Evolutionary conservation across 2,888 invertebrate species (phyloP), one percentile per base, ranked within the genome.

Genomic region (Volucella bombylans): DNA sequence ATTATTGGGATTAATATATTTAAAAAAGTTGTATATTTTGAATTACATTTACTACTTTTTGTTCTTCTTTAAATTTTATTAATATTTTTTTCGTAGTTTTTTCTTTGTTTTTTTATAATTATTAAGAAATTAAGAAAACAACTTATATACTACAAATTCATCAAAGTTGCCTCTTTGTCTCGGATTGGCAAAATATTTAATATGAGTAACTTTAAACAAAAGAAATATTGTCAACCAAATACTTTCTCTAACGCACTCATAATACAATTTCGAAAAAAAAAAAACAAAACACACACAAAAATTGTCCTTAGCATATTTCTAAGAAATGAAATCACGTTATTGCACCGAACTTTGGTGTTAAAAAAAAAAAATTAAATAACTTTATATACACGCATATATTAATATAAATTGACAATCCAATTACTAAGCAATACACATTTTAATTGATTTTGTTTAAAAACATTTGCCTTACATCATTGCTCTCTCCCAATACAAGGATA

Each of bases 381-480:
- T 64, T 57, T 80, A 64, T 72, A 85, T 76, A 80, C 61, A 83
- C 68, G 76, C 68, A 61, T 54, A 69, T 74, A 79, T 79, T 81
- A 71, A 77, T 81, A 85, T 85, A 81, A 81, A 85, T 85, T 81
- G 85, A 85, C 85, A 85, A 85, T 85, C 85, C 85, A 85, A 85
- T 67, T 85, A 76, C 76, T 80, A 85, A 85, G 85, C 85, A 85
- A 85, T 85, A 85, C 72, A 82, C 62, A 52, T 68, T 57, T 68
- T 54, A 45, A 18, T 71, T 74, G 55, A n/a, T 12, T 77, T n/a
- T 52, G 50, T 15, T 64, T 55, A 14, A 54, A 41, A 8, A 64
- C 67, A 61, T 71, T 59, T 64, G 54, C 69, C 64, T 79, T 62
- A 67, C 39, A 50, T 71, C 31, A 10, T 47, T 68, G n/a, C 45